Evolutionary conservation across 1,140 invertebrate species (phyloP), one percentile per base, ranked within the genome.

Genomic region (Adoxophyes honmai): DNA sequence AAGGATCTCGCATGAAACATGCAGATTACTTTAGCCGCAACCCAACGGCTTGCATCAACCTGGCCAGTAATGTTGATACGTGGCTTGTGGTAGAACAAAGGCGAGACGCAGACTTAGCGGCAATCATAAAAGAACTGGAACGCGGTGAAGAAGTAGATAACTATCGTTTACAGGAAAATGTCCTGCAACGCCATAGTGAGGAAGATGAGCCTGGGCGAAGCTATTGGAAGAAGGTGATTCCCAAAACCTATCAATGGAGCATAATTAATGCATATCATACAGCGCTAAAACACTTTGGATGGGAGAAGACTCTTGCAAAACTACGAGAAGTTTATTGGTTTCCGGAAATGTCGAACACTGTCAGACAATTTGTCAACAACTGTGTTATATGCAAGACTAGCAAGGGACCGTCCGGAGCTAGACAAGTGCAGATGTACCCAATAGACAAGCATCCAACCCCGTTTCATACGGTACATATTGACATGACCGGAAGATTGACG

Each of bases 81-180:
- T 64, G 59, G 54, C 38, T 66, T 9, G 51, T 11, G 48, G 55
- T 66, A 18, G 61, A 60, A 55, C 64, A 66, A 18, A 37, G 58
- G 38, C 34, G 56, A 5, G 61, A 64, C 52, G 18, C 33, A 3
- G 56, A 62, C 34, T 56, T 64, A 13, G 8, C 15, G 6, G n/a
- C 28, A 34, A 36, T 64, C 2, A 55, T 66, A 1, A 38, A 42
- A 35, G 51, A 54, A 16, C n/a, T 37, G 15, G 54, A 66, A 54
- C 7, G 15, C 5, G 54, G 53, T 28, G 55, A 55, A 15, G 36
- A 51, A 18, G 13, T 52, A 37, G n/a, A 36, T 33, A 55, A 48
- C 8, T 55, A 63, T 34, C 54, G 54, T 10, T 28, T 55, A 1
- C 8, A 39, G 21, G 21, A 55, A 4, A 9, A 8, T 39, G 18